Evolutionary conservation across 2,113 vertebrate species (phyloP), one percentile per base, ranked within the genome.

Genomic region (Acrocephalus kingi): DNA sequence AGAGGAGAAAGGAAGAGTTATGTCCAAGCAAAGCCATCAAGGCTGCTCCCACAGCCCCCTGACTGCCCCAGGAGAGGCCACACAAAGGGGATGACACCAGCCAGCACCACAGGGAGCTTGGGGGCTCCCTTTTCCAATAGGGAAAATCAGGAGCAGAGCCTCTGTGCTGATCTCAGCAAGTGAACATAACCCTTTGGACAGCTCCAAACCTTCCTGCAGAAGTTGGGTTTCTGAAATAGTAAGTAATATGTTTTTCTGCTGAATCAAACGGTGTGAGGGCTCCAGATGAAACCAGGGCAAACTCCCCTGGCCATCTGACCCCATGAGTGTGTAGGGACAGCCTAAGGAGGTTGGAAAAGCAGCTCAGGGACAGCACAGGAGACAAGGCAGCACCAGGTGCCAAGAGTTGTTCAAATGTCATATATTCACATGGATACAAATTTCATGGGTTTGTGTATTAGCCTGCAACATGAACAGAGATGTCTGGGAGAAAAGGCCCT

Each of bases 111-210:
- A 13, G 6, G 45, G 77, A 27, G 12, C 23, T 5, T 15, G 3
- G 2, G 7, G 30, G 9, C 6, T 16, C 15, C 10, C 63, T 77
- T 10, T 71, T 37, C 71, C n/a, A 6, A 0, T 0, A 18, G 22
- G 31, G 49, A 61, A 62, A 59, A 41, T 30, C 59, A 61, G 46
- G 21, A 8, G 33, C 9, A 31, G 23, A 51, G 43, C 30, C 45
- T 76, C 46, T 37, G 13, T 6, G 27, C 20, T n/a, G 28, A 12
- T 35, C 46, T 19, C 25, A 23, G 46, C 15, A 54, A 78, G 48
- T 2, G 18, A 45, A 33, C 1, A 0, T 17, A 39, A 52, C 28
- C 14, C 46, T 37, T 52, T 48, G 52, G 61, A 10, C 54, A 54
- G 71, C 22, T 71, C 56, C 16, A 1, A 46, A 46, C 8, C 4